A percentile compares a stretch with the other conserved stretches of the same genome.
Evolutionary conservation across 2,888 invertebrate genomes (phyloP).

Genomic region (Dynastes maya): DNA sequence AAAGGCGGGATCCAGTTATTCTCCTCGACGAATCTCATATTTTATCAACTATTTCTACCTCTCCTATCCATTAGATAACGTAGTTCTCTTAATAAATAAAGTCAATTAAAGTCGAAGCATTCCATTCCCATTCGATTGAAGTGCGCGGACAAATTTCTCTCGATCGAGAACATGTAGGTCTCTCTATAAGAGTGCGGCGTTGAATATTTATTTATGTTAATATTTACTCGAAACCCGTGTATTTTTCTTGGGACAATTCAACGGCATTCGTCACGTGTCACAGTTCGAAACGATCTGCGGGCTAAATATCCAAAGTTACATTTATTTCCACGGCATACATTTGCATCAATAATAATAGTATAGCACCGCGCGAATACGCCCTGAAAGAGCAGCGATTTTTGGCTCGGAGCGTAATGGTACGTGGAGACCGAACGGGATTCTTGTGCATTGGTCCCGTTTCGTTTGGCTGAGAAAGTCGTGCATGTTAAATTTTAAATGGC

Average conservation of each 20-base stretch:
- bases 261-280: constrained; percentile 36
- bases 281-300: constrained; percentile 17
- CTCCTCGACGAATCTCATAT: too few species aligned
- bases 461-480: constrained; percentile 47
- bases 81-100: constrained; percentile 1
- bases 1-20: too few species aligned
- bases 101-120: neutral
- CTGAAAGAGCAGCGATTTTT: neutral
- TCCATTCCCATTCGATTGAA: neutral
- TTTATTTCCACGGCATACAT: constrained; percentile 58
- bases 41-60: too few species aligned
- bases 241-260: constrained; percentile 12
- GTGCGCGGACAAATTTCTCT: constrained; percentile 16
- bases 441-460: constrained; percentile 53
- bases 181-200: neutral
- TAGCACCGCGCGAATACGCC: constrained; percentile 53
- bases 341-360: constrained; percentile 59
- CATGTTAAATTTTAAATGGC: constrained; percentile 54
- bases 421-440: too few species aligned
- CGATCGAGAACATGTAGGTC: constrained; percentile 12
- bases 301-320: constrained; percentile 30
- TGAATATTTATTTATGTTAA: constrained; percentile 41
- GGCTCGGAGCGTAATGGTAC: too few species aligned
- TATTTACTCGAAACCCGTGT: constrained; percentile 31
- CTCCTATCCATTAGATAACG: neutral